Percentiles rank a stretch among this genome's conserved stretches.
Conservation (phyloP, 2,888 invertebrate species). For the Sminthurides aquaticus region DNA sequence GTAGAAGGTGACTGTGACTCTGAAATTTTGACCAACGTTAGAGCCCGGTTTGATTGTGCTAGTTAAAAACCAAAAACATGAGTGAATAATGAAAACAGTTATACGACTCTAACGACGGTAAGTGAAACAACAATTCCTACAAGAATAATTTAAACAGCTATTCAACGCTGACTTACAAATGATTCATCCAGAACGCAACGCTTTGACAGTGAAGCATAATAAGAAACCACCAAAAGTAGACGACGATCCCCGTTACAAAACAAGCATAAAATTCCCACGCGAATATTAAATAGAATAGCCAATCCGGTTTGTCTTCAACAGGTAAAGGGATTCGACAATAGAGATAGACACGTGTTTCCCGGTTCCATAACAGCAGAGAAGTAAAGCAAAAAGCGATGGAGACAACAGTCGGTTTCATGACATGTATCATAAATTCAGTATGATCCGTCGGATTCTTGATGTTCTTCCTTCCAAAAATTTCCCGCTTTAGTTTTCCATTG, state of each 20-base stretch:
- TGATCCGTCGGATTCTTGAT: not conserved
- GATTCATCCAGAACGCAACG: not conserved
- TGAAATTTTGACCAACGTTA: no score
- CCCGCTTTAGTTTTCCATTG: not conserved
- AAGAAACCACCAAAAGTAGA: not conserved
- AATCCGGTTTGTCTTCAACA: not conserved
- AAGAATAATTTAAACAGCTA: no score
- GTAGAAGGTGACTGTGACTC: no score
- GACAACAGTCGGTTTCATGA: not conserved
- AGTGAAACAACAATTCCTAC: no score
- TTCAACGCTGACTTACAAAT: no score
- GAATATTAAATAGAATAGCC: not conserved
- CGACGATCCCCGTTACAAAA: not conserved
- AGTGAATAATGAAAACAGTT: no score
- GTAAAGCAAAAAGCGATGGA: not conserved
- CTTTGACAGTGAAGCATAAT: not conserved
- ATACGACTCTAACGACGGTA: no score
- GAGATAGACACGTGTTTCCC: not conserved
- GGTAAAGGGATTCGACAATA: not conserved
- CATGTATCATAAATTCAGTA: not conserved
- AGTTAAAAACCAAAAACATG: no score
- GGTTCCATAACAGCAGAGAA: not conserved
- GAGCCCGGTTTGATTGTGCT: no score
- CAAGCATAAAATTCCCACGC: not conserved
- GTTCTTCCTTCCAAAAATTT: not conserved